Evolutionary conservation across 2,888 invertebrate genomes (phyloP), one percentile per base, ranked within the genome.

Genomic region (Mythimna pallens): DNA sequence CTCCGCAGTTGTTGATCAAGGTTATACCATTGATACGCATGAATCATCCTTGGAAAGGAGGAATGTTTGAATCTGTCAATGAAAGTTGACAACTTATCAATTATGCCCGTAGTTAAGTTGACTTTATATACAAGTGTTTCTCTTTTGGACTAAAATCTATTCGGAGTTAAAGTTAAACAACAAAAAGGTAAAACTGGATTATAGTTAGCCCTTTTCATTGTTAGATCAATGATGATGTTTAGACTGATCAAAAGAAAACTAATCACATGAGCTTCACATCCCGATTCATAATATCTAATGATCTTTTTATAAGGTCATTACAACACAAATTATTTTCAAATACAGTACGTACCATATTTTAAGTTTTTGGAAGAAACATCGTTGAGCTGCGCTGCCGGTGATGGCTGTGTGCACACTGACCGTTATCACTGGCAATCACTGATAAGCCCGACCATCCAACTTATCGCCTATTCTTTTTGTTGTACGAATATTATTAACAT

Each of bases 391-490:
- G 84, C 58, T 71, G 75, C 73, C 80, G 55, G 3, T 70, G 84
- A 65, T 79, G 82, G 81, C 79, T 76, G 70, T 64, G 40, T 65
- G 82, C 81, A 73, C 74, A 90, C 90, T 90, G 88, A 63, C 69
- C 68, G 68, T 79, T 86, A 86, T 88, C 86, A 81, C 34, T 40
- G 55, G 57, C 62, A 77, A 82, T 73, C 61, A 58, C 73, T 71
- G 85, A 85, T 87, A 86, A 76, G 68, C 10, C 12, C 50, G 57
- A 43, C 64, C 70, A 78, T 78, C 78, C 59, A 50, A 65, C 65
- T 65, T 82, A 81, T 81, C 82, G 52, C 55, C 4, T 57, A 30
- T 54, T 70, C 64, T 50, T 58, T 81, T 62, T 57, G 57, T 57
- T 55, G 14, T 30, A 59, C 7, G 10, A 59, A 67, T 73, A 67